Evolutionary conservation across 2,797 vertebrate species (phyloP).

Genomic region (Acanthornis magna): DNA sequence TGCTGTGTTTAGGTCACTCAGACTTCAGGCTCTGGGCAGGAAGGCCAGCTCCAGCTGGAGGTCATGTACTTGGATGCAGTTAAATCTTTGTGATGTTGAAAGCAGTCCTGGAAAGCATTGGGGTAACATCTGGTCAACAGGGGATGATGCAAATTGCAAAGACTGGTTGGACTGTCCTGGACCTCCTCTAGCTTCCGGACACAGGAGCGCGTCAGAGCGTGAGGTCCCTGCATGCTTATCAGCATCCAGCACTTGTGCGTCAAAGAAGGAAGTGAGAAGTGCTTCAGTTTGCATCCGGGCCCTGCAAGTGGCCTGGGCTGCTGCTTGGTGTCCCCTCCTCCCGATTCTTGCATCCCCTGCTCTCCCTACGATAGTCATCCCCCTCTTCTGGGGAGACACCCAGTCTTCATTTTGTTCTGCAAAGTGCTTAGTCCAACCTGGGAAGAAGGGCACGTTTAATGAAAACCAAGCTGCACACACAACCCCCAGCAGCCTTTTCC

Average conservation of each 20-base stretch:
- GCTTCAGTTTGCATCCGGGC: not conserved
- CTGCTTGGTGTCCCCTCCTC: not conserved
- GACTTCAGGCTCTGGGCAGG: not conserved
- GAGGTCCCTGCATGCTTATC: not conserved
- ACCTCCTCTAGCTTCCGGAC: not conserved
- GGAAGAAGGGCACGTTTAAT: not conserved
- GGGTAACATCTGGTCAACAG: not conserved
- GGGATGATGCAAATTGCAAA: not conserved
- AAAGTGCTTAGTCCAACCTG: accelerated
- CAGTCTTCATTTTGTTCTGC: not conserved
- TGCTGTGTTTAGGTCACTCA: not conserved
- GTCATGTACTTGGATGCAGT: not conserved
- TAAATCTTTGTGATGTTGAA: slow-evolving; percentile 6
- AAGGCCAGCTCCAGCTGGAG: not conserved
- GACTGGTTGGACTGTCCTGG: not conserved
- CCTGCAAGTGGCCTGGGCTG: accelerated
- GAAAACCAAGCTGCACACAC: not conserved
- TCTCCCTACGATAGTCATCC: accelerated
- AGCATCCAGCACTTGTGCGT: not conserved
- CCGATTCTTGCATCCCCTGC: accelerated
- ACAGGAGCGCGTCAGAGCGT: accelerated
- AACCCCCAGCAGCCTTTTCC: not conserved
- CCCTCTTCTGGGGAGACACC: not conserved
- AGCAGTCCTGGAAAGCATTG: not conserved
- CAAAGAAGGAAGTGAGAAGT: not conserved